These are phyloP conservation scores for Isichthys henryi DNA, from an alignment of 2,113 vertebrate species.

Conservation along the genomic window DNA sequence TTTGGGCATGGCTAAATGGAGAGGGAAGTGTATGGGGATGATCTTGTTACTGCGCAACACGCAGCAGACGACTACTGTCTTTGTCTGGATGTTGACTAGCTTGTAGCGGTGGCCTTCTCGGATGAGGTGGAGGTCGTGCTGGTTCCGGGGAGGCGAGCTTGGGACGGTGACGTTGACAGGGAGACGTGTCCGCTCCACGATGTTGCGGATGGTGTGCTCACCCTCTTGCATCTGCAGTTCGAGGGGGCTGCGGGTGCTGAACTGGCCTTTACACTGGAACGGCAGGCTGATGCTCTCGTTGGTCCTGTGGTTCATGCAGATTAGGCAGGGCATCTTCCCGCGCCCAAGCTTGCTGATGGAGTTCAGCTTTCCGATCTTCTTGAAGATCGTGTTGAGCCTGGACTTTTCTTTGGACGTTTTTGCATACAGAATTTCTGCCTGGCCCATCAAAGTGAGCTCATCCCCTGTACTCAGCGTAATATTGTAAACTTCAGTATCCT, in stretches of 20 bases:
- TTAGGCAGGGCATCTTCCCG: conserved; percentile 96
- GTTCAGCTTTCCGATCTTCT: conserved; percentile 92
- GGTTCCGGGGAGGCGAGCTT: conserved; percentile 81
- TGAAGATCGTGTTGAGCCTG: conserved; percentile 92
- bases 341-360: conserved; percentile 87
- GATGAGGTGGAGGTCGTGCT: conserved; percentile 90
- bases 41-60: conserved; percentile 81
- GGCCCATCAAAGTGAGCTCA: conserved; percentile 94
- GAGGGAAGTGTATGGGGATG: conserved; percentile 84
- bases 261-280: conserved; percentile 93
- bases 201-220: conserved; percentile 92
- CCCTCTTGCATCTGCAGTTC: conserved; percentile 98
- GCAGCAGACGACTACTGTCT: conserved; percentile 92
- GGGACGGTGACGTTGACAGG: conserved; percentile 92
- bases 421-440: conserved; percentile 97
- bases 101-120: conserved; percentile 95
- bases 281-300: conserved; percentile 97
- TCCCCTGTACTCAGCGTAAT: conserved; percentile 91
- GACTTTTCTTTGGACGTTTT: conserved; percentile 93
- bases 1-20: conserved; percentile 78
- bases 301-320: conserved; percentile 99
- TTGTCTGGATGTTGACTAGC: conserved; percentile 92
- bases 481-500: conserved; percentile 96
- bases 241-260: conserved; percentile 90
- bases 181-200: conserved; percentile 91